phyloP scores from a whole-genome alignment of 2,888 invertebrate species.

The Agrotis segetum region DNA sequence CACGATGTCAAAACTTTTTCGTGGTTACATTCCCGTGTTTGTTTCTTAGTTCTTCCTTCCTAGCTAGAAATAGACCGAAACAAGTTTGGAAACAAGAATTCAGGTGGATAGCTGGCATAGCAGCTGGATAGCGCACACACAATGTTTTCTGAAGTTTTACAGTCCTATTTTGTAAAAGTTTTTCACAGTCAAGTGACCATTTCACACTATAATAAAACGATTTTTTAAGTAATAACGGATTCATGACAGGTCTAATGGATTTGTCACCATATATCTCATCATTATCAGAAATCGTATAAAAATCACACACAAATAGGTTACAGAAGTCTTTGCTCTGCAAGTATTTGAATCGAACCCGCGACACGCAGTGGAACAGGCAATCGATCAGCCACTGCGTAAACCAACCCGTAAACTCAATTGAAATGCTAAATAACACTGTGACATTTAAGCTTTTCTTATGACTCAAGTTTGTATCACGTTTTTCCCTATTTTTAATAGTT shows the following conservation, averaged over 20 bases:
- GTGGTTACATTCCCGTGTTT: slow-evolving; percentile 23
- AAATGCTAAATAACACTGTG: background rate
- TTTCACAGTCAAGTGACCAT: background rate
- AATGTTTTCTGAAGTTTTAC: no score
- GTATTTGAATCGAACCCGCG: no score
- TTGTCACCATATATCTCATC: no score
- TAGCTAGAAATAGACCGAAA: background rate
- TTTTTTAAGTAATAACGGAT: background rate
- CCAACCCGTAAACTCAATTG: background rate
- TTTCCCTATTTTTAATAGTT: background rate
- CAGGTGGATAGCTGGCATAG: slow-evolving; percentile 1
- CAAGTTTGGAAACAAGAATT: slow-evolving; percentile 13
- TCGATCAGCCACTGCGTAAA: no score
- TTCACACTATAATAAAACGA: background rate
- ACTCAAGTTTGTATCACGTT: background rate
- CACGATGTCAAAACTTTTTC: slow-evolving; percentile 34
- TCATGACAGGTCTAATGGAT: no score
- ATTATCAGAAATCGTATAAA: no score
- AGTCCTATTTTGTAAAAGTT: no score
- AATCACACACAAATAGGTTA: no score
- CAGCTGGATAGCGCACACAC: no score
- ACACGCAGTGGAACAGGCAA: no score
- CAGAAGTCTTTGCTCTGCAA: no score
- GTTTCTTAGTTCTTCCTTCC: slow-evolving; percentile 5
- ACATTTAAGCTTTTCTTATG: background rate